Evolutionary conservation across 2,113 vertebrate genomes (phyloP).

Genomic region (Nibea albiflora): DNA sequence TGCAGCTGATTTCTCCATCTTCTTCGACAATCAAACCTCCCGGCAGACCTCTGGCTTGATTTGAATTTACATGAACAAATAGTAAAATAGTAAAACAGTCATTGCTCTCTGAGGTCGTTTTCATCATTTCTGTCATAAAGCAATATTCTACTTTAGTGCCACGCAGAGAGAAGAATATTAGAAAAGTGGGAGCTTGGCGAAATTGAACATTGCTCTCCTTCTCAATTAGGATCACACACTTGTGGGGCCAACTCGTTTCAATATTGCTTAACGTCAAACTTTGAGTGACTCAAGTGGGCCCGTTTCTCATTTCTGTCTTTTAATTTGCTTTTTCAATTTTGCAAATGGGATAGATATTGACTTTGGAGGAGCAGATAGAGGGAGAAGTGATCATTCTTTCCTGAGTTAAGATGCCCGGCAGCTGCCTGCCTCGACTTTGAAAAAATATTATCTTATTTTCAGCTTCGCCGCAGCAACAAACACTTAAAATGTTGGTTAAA

Average conservation of each 20-base stretch:
- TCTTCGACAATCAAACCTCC: conserved; percentile 13
- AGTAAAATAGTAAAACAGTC: conserved; percentile 56
- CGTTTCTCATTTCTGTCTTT: conserved; percentile 61
- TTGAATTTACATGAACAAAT: conserved; percentile 57
- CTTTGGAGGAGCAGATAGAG: conserved; percentile 38
- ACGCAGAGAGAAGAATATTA: conserved; percentile 42
- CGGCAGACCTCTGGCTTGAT: conserved; percentile 42
- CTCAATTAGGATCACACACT: conserved; percentile 53
- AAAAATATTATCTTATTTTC: conserved; percentile 19
- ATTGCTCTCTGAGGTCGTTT: conserved; percentile 53
- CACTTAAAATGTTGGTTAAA: conserved; percentile 14
- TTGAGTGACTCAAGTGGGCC: conserved; percentile 36
- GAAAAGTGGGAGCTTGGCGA: conserved; percentile 16
- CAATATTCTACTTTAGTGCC: conserved; percentile 53
- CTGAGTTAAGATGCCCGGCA: conserved; percentile 49
- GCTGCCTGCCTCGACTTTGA: conserved; percentile 37
- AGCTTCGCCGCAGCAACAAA: conserved; percentile 32
- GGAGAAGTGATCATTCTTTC: conserved; percentile 49
- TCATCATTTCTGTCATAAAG: conserved; percentile 49
- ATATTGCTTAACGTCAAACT: conserved; percentile 57
- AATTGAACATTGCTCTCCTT: conserved; percentile 47
- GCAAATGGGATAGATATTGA: conserved; percentile 71
- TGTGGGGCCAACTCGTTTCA: conserved; percentile 40
- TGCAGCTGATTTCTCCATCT: conserved; percentile 23
- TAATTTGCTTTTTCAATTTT: conserved; percentile 74